Conservation (phyloP, 2,797 vertebrate species). For the Zalophus californianus region DNA sequence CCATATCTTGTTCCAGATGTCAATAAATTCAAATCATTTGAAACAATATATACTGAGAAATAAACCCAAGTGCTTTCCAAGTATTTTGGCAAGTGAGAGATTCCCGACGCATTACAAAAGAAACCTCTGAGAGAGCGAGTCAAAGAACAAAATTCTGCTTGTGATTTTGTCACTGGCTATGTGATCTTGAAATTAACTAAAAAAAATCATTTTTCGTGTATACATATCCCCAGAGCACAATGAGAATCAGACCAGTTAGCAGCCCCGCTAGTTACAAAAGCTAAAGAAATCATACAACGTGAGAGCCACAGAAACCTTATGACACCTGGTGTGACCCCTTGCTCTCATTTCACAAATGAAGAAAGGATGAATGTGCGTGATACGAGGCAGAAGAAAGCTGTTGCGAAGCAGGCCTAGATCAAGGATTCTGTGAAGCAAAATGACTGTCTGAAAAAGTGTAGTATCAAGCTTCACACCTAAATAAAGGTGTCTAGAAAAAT, state of each 20-base stretch:
- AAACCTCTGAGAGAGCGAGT: background rate
- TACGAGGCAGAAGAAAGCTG: background rate
- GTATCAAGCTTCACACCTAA: background rate
- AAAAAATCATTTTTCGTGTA: background rate
- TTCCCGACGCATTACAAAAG: background rate
- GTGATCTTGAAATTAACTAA: background rate
- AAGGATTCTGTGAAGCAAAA: background rate
- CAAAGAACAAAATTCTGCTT: background rate
- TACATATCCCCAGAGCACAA: background rate
- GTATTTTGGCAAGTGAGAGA: background rate
- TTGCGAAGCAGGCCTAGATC: background rate
- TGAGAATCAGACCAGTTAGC: background rate
- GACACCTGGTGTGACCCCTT: background rate
- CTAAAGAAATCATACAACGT: background rate
- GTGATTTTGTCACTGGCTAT: background rate
- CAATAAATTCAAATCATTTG: background rate
- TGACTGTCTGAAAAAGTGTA: background rate
- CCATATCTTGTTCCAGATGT: background rate
- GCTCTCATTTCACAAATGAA: slow-evolving; percentile 19
- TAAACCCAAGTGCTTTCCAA: background rate
- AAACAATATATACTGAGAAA: background rate
- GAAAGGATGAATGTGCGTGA: background rate
- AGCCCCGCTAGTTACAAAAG: background rate
- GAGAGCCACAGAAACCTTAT: background rate
- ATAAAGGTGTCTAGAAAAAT: background rate